Evolutionary conservation across 2,888 invertebrate species (phyloP).

Genomic region (Amblyjoppa proteus): DNA sequence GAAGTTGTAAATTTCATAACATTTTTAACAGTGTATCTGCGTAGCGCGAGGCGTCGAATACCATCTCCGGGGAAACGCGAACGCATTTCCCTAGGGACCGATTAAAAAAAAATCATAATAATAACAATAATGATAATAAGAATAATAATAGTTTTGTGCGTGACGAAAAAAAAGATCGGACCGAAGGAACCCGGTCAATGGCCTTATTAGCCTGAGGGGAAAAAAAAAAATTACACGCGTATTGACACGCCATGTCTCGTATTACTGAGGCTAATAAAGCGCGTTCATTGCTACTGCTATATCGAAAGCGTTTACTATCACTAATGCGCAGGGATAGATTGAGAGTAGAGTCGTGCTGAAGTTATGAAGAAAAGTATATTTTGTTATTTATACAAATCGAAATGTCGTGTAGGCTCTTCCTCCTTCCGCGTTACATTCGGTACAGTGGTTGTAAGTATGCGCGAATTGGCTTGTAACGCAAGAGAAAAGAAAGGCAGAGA

Average conservation of each 20-base stretch:
- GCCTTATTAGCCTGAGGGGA: too few relatives aligned
- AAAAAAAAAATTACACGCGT: too few relatives aligned
- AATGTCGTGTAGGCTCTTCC: slow-evolving; percentile 63
- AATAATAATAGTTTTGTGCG: too few relatives aligned
- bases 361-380: slow-evolving; percentile 70
- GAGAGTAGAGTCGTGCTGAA: slow-evolving; percentile 10
- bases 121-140: too few relatives aligned
- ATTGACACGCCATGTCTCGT: too few relatives aligned
- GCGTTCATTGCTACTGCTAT: too few relatives aligned
- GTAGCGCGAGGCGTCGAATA: neutral
- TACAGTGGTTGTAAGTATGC: slow-evolving; percentile 56
- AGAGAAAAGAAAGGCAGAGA: slow-evolving; percentile 49
- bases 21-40: too few relatives aligned
- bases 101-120: too few relatives aligned
- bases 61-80: neutral
- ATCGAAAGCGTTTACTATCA: neutral
- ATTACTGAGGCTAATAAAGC: too few relatives aligned
- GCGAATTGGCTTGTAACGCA: slow-evolving; percentile 23
- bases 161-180: too few relatives aligned
- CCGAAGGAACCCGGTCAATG: too few relatives aligned
- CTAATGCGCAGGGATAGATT: neutral
- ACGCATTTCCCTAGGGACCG: neutral
- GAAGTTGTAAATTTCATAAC: too few relatives aligned
- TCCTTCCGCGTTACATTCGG: slow-evolving; percentile 50
- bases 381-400: slow-evolving; percentile 68